phyloP scores from a whole-genome alignment of 2,113 vertebrate species.

The Synodontis membranacea region DNA sequence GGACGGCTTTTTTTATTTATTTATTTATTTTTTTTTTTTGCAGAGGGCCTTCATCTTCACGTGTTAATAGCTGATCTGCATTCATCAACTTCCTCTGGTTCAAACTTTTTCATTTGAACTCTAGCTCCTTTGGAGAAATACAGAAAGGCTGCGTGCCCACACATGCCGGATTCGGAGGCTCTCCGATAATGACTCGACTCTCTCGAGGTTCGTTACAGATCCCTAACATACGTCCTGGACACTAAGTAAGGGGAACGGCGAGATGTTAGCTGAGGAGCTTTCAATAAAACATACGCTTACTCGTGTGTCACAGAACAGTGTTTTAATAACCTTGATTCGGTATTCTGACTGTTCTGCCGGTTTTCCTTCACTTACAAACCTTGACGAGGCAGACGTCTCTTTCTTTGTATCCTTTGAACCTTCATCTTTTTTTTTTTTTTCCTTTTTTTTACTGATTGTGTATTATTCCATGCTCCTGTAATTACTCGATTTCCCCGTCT shows the following conservation, averaged over 20 bases:
- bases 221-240: background rate
- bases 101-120: slow-evolving; percentile 8
- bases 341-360: background rate
- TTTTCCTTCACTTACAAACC: background rate
- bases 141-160: slow-evolving; percentile 34
- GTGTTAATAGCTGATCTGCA: slow-evolving; percentile 43
- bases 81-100: background rate
- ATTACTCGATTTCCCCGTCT: background rate
- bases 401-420: background rate
- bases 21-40: no score
- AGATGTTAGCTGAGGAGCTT: background rate
- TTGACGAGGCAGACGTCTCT: no score
- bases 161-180: slow-evolving; percentile 30
- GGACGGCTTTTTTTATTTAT: no score
- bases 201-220: background rate
- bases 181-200: slow-evolving; percentile 36
- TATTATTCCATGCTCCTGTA: background rate
- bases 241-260: background rate
- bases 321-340: background rate
- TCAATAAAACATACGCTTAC: background rate
- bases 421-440: background rate
- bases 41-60: slow-evolving; percentile 7
- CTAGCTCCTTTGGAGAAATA: background rate
- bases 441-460: background rate
- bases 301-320: background rate